Conservation (phyloP, 2,113 vertebrate species). For the Rissa tridactyla region DNA sequence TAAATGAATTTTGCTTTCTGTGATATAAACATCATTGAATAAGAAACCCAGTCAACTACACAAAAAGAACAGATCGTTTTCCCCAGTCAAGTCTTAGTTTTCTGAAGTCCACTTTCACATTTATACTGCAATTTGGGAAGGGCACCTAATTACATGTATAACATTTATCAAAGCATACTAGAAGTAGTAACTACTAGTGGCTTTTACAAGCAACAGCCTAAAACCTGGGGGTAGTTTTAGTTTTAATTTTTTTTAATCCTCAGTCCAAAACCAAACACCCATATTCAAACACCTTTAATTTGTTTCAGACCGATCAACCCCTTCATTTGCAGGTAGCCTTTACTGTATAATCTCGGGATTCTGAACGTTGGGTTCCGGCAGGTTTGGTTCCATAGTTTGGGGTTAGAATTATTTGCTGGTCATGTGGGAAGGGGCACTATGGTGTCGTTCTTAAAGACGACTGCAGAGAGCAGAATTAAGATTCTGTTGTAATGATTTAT, state of each 20-base stretch:
- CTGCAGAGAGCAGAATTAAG: background rate
- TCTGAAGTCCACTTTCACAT: background rate
- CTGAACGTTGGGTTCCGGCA: background rate
- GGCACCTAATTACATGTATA: background rate
- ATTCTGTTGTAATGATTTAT: background rate
- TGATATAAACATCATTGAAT: background rate
- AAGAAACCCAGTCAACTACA: background rate
- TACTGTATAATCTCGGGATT: accelerated
- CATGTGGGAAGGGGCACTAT: background rate
- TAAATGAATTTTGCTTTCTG: background rate
- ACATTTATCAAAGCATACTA: background rate
- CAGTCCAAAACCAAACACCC: background rate
- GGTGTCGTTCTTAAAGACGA: background rate
- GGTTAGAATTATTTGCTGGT: background rate
- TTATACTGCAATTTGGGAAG: background rate
- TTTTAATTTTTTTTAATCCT: background rate
- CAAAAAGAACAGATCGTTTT: background rate
- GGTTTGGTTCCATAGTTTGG: background rate
- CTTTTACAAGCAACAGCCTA: background rate
- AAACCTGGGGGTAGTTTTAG: background rate
- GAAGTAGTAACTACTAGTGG: background rate
- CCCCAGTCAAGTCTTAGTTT: background rate
- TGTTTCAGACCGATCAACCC: background rate
- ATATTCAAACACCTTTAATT: background rate
- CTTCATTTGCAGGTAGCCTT: background rate